Evolutionary conservation across 2,888 invertebrate species (phyloP).

Genomic region (Nomada hirtipes): DNA sequence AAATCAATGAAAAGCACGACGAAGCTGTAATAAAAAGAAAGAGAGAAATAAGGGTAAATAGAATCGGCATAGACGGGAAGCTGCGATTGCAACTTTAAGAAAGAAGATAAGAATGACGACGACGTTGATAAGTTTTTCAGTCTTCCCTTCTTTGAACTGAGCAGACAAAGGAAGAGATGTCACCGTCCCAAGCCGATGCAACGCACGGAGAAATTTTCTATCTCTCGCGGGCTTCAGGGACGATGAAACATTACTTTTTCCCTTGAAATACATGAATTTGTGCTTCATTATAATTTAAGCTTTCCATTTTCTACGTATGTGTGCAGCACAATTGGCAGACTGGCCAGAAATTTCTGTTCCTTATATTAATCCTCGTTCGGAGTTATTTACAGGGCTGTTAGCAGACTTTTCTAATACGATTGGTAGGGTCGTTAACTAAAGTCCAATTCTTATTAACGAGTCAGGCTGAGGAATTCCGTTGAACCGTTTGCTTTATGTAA

Average conservation of each 20-base stretch:
- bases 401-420: background rate
- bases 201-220: background rate
- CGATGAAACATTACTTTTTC: constrained; percentile 8
- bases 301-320: too few species aligned
- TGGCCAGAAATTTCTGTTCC: background rate
- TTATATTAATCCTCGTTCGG: background rate
- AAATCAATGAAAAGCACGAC: constrained; percentile 36
- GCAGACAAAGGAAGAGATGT: background rate
- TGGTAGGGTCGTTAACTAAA: background rate
- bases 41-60: constrained; percentile 1
- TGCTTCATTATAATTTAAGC: background rate
- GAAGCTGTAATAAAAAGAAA: constrained; percentile 8
- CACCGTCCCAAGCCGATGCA: background rate
- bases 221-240: background rate
- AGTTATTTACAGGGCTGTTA: background rate
- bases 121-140: constrained; percentile 25
- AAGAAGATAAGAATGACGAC: background rate
- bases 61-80: constrained; percentile 17
- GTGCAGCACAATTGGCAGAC: background rate
- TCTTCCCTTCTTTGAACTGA: background rate
- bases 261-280: too few species aligned
- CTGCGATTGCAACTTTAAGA: background rate
- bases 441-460: background rate
- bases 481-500: constrained; percentile 42
- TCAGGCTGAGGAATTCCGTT: background rate